These are phyloP conservation scores for Pheosia gnoma DNA, from an alignment of 2,888 invertebrate species.

Conservation along the genomic window DNA sequence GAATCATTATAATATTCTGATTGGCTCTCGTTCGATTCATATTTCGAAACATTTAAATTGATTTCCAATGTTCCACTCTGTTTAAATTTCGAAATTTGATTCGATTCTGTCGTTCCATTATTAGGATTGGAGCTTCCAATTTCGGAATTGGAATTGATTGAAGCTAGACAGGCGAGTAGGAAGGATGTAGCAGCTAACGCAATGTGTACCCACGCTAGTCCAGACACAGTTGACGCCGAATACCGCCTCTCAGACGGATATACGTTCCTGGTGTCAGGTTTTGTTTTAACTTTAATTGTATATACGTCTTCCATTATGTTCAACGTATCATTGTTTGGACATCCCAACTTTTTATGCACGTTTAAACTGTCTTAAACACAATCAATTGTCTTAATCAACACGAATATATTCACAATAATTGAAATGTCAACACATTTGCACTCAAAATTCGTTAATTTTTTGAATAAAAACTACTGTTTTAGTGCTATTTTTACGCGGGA, in stretches of 20 bases:
- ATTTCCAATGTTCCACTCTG: background rate
- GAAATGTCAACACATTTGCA: background rate
- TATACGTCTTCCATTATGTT: slow-evolving; percentile 86
- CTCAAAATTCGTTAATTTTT: background rate
- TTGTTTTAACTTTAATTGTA: slow-evolving; percentile 86
- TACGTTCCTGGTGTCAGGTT: slow-evolving; percentile 82
- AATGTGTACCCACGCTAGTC: slow-evolving; percentile 85
- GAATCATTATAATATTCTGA: background rate
- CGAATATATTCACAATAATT: background rate
- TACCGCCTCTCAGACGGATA: slow-evolving; percentile 88
- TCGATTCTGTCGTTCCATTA: slow-evolving; percentile 12
- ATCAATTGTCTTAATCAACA: background rate
- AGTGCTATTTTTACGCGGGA: slow-evolving; percentile 1
- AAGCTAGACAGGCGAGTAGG: slow-evolving; percentile 81
- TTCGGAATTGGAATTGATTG: slow-evolving; percentile 61
- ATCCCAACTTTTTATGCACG: slow-evolving; percentile 20
- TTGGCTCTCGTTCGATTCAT: slow-evolving; percentile 20
- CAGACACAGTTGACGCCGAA: slow-evolving; percentile 87
- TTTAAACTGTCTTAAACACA: background rate
- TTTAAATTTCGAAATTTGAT: slow-evolving; percentile 27
- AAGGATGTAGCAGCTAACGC: slow-evolving; percentile 84
- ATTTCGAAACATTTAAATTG: slow-evolving; percentile 31
- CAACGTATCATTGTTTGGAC: slow-evolving; percentile 45
- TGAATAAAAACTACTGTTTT: background rate
- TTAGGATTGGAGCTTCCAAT: slow-evolving; percentile 4